These are phyloP conservation scores for Phylloscopus collybita DNA, from an alignment of 2,797 vertebrate genomes.

Conservation along the genomic window DNA sequence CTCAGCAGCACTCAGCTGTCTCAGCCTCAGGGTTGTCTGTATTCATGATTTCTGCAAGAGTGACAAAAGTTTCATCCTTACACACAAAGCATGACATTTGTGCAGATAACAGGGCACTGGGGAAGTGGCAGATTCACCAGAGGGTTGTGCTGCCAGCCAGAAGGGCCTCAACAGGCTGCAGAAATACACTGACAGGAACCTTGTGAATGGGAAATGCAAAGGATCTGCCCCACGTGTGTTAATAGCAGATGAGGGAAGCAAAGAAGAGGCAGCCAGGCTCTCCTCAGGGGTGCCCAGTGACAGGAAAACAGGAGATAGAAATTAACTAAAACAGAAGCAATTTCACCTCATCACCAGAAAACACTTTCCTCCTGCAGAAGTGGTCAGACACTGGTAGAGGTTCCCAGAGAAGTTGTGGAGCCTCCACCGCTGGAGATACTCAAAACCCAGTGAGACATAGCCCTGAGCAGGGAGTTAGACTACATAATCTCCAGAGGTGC, in stretches of 20 bases:
- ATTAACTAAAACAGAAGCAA: background rate
- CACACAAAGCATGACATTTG: background rate
- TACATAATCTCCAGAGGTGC: background rate
- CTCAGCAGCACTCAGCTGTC: background rate
- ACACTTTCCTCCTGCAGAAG: background rate
- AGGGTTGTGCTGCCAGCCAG: background rate
- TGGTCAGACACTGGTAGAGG: background rate
- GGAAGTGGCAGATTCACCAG: background rate
- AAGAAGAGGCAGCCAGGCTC: background rate
- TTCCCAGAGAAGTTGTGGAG: too few relatives aligned
- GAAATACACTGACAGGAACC: background rate
- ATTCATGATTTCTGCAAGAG: background rate
- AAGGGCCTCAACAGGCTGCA: background rate
- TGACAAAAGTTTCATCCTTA: background rate
- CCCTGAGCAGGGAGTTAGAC: background rate
- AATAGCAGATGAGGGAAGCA: background rate
- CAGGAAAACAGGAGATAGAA: rapidly evolving
- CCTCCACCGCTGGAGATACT: background rate
- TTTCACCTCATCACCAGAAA: background rate
- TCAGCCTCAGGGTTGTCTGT: background rate
- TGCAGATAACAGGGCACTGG: background rate
- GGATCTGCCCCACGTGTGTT: rapidly evolving
- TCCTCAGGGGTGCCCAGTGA: background rate
- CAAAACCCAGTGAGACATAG: background rate
- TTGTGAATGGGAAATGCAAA: background rate